Base-by-base conservation (phyloP, 2,797 vertebrate genomes). In the Acanthornis magna region DNA sequence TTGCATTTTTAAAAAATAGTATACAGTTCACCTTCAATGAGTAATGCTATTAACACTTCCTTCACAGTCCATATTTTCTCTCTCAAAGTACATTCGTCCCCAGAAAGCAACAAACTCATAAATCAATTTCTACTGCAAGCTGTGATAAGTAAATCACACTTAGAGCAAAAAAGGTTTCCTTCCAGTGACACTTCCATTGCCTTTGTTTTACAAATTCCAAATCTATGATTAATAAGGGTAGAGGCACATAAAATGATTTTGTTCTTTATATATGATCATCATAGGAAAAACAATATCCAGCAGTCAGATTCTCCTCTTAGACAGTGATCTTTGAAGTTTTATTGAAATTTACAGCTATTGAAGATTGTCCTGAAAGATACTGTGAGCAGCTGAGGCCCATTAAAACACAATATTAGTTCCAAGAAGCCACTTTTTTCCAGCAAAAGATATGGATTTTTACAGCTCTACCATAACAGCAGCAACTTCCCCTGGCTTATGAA, bases 91-190 rank as follows among this genome's bases (percentile, higher is more conserved):
- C 74, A 75, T 95, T 91, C 87, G 88, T 88, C 72, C 68, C 40
- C 83, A 95, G 91, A 94, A 95, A 87, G 65, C 74, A 85, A 91
- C 61, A 94, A 87, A 91, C 34, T 74, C 90, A 93, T 96, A 95
- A 95, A 95, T 96, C 94, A 95, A 74, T 74, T 85, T 83, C 88
- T 47, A 54, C 57, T 71, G 71, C 86, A 87, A 93, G 77, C 77
- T 89, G 84, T 79, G 88, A 90, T 95, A 93, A 95, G 93, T 93
- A 92, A 87, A 95, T 95, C 94, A 91, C 42, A 82, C 63, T 95
- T 95, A 67, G 82, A 83, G 58, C 63, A 82, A 89, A 85, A 91
- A 95, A 85, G 55, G 80, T 90, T 94, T 96, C 88, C 93, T 94
- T 79, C 91, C 12, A 51, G 48, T 88, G 95, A 96, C 89, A 88